Conservation (phyloP, 2,113 vertebrate species). For the Pyxicephalus adspersus region DNA sequence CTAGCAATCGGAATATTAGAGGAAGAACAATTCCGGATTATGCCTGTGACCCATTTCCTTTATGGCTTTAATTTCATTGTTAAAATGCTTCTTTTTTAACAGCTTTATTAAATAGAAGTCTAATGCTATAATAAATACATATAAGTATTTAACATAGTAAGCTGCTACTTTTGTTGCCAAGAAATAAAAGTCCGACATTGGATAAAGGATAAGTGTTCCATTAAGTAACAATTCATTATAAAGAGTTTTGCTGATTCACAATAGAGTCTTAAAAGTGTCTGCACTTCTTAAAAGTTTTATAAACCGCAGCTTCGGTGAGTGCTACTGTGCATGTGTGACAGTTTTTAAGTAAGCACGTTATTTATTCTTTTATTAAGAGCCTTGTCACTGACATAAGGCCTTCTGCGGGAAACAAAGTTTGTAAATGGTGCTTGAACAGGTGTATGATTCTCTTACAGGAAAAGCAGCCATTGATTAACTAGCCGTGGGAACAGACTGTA, state of each 20-base stretch:
- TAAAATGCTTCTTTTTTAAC: slow-evolving; percentile 45
- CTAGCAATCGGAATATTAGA: slow-evolving; percentile 37
- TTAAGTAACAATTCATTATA: slow-evolving; percentile 50
- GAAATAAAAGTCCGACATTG: slow-evolving; percentile 36
- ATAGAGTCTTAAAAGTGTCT: slow-evolving; percentile 35
- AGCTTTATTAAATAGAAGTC: slow-evolving; percentile 46
- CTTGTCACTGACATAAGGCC: slow-evolving; percentile 29
- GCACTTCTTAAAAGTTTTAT: slow-evolving; percentile 40
- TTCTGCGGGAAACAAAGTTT: slow-evolving; percentile 26
- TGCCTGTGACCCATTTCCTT: slow-evolving; percentile 41
- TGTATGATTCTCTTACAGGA: slow-evolving; percentile 2
- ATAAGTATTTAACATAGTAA: slow-evolving; percentile 38
- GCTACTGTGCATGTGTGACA: slow-evolving; percentile 42
- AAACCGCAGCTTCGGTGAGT: slow-evolving; percentile 35
- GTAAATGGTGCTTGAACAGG: slow-evolving; percentile 6
- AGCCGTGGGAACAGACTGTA: slow-evolving; percentile 4
- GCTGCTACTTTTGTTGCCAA: slow-evolving; percentile 42
- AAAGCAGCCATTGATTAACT: slow-evolving; percentile 1
- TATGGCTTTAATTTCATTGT: slow-evolving; percentile 47
- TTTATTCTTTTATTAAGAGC: slow-evolving; percentile 20
- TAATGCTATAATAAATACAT: slow-evolving; percentile 50
- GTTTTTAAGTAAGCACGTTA: slow-evolving; percentile 17
- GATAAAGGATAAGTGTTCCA: slow-evolving; percentile 47
- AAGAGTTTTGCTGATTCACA: slow-evolving; percentile 41
- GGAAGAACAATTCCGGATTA: slow-evolving; percentile 47